Evolutionary conservation across 2,888 invertebrate species (phyloP).

Genomic region (Dexiosoma caninum): DNA sequence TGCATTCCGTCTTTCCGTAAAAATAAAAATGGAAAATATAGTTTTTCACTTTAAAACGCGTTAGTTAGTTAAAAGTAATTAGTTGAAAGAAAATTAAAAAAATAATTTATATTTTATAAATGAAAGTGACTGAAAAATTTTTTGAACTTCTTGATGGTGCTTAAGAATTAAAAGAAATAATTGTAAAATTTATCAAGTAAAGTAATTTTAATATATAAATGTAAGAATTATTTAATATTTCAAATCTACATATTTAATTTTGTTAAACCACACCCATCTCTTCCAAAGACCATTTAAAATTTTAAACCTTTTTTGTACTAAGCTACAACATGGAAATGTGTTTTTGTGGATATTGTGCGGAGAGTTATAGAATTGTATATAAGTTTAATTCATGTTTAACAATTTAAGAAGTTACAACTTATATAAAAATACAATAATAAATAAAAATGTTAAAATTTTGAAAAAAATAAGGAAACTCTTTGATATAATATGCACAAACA

Average conservation of each 20-base stretch:
- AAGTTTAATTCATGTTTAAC: too few species aligned
- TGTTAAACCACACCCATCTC: constrained; percentile 31
- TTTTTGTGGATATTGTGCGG: too few species aligned
- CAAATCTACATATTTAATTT: background rate
- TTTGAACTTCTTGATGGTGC: constrained; percentile 46
- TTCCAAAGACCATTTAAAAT: constrained; percentile 5
- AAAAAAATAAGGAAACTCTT: too few species aligned
- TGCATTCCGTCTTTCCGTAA: constrained; percentile 57
- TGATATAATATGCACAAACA: background rate
- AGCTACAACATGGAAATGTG: too few species aligned
- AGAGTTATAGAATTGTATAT: too few species aligned
- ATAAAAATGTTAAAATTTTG: background rate
- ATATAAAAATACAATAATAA: too few species aligned
- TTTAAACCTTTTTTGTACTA: background rate
- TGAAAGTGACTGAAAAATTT: background rate
- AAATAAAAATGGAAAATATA: constrained; percentile 22
- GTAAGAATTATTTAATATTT: background rate
- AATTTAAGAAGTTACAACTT: too few species aligned
- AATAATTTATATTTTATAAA: constrained; percentile 16
- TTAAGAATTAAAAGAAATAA: constrained; percentile 45
- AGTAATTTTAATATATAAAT: background rate
- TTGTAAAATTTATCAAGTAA: background rate
- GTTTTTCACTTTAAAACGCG: constrained; percentile 24
- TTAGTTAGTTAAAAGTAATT: constrained; percentile 56
- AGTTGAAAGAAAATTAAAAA: constrained; percentile 30